Evolutionary conservation across 1,140 invertebrate genomes (phyloP).

Genomic region (Halictus rubicundus): DNA sequence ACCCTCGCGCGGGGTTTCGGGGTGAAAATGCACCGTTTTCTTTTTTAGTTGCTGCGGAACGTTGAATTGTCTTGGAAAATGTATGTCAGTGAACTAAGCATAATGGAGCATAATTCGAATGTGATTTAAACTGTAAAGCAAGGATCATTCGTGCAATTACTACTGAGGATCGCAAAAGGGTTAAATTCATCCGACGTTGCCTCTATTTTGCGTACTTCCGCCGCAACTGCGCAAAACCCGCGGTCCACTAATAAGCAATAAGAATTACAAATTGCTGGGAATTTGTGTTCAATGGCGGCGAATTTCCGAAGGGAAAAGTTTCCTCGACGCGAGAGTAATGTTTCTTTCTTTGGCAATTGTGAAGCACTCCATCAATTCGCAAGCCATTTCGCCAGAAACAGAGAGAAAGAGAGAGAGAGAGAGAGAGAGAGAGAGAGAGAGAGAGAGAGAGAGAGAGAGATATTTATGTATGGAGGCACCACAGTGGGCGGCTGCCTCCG

Average conservation of each 20-base stretch:
- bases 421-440: neutral
- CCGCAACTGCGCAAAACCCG: neutral
- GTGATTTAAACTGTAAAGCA: no score
- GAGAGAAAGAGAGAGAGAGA: no score
- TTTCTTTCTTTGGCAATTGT: constrained; percentile 6
- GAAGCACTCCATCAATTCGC: constrained; percentile 7
- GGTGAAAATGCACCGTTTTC: no score
- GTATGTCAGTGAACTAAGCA: no score
- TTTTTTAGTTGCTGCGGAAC: no score
- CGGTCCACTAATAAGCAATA: neutral
- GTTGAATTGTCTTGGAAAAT: no score
- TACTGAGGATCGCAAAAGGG: no score
- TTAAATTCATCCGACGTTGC: no score
- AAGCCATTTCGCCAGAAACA: constrained; percentile 10
- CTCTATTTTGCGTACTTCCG: no score
- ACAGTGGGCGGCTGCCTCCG: neutral
- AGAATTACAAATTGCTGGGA: neutral
- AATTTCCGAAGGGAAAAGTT: neutral
- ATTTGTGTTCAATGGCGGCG: neutral
- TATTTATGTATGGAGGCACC: constrained; percentile 36
- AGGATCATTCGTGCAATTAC: no score
- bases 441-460: neutral
- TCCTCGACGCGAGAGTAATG: neutral
- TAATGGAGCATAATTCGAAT: no score
- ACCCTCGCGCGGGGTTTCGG: no score